phyloP scores from a whole-genome alignment of 2,113 vertebrate species.

The Ctenomys sociabilis region DNA sequence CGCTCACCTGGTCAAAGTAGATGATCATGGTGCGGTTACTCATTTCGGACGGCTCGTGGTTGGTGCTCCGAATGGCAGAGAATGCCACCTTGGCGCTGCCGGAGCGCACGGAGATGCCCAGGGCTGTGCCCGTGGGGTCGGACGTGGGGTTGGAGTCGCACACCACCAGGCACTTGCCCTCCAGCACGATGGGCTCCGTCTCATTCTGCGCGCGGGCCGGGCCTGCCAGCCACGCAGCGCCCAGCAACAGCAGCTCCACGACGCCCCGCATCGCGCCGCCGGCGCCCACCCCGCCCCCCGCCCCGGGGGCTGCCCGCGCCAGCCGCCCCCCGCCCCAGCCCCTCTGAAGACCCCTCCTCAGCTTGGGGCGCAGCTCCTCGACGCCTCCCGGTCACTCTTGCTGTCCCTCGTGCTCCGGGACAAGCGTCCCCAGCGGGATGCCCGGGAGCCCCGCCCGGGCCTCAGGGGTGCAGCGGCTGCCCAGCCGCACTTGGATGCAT shows the following conservation, averaged over 20 bases:
- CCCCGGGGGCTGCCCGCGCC: slow-evolving; percentile 71
- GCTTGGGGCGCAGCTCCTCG: slow-evolving; percentile 67
- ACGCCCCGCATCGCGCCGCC: slow-evolving; percentile 78
- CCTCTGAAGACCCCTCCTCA: slow-evolving; percentile 73
- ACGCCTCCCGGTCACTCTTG: slow-evolving; percentile 42
- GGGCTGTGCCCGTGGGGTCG: slow-evolving; percentile 95
- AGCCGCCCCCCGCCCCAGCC: slow-evolving; percentile 72
- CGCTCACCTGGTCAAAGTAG: slow-evolving; percentile 95
- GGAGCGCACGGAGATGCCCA: slow-evolving; percentile 97
- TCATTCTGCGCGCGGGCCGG: slow-evolving; percentile 93
- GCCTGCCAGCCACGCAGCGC: slow-evolving; percentile 89
- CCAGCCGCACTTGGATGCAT: slow-evolving; percentile 77
- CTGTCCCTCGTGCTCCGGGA: slow-evolving; percentile 49
- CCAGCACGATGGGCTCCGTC: slow-evolving; percentile 96
- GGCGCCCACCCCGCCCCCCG: slow-evolving; percentile 73
- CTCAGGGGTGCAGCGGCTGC: slow-evolving; percentile 79
- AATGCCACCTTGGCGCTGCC: slow-evolving; percentile 97
- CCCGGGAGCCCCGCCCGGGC: slow-evolving; percentile 66
- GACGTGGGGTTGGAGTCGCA: slow-evolving; percentile 97
- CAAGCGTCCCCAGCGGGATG: slow-evolving; percentile 9
- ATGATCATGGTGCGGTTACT: slow-evolving; percentile 98
- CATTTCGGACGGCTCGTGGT: slow-evolving; percentile 99
- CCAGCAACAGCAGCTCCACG: slow-evolving; percentile 87
- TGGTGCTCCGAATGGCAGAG: slow-evolving; percentile 97
- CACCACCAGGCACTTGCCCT: slow-evolving; percentile 97